Base-by-base conservation (phyloP, 2,888 invertebrate species). In the Lottia scabra region DNA sequence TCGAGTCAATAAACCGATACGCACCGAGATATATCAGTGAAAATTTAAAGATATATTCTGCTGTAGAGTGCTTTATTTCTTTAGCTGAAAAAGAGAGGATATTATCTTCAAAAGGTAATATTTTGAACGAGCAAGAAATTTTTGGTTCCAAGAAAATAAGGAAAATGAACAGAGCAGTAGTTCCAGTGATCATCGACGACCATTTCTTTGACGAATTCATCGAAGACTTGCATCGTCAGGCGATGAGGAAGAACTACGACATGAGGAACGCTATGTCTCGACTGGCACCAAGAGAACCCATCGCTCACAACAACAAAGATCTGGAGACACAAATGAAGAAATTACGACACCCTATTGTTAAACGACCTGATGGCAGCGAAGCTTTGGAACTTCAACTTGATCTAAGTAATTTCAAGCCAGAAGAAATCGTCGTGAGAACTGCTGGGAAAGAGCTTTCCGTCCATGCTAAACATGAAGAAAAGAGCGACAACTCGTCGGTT, bases 391-490 rank as follows among this genome's bases (percentile, higher is more conserved):
- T 75, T 27, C 67, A 73, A 48, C 44, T 98, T 91, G 98, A 98
- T 90, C 98, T 98, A 84, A 96, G 96, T 89, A 96, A 97, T 91
- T 98, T 98, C 91, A 94, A 95, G 70, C 92, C 92, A 5, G 98
- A 98, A 91, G 98, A 98, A 92, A 97, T 98, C 89, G 96, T 98
- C 88, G 97, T 98, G 81, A 98, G 98, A 92, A 98, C 98, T 81
- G 97, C 98, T 85, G 98, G 98, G 92, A 98, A 97, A 92, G 96
- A 97, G 92, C 92, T 98, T 62, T 73, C 65, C 26, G 96, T 97
- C 68, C 96, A 97, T 89, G 98, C 98, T 77, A 97, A 98, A 91
- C 98, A 98, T 91, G 98, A 98, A 91, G 98, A 99, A 91, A 98
- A 98, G 91, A 94, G 96, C 65, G 97, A 98, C 91, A 96, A 96